phyloP scores from a whole-genome alignment of 2,113 vertebrate genomes.

The Alexandromys fortis region DNA sequence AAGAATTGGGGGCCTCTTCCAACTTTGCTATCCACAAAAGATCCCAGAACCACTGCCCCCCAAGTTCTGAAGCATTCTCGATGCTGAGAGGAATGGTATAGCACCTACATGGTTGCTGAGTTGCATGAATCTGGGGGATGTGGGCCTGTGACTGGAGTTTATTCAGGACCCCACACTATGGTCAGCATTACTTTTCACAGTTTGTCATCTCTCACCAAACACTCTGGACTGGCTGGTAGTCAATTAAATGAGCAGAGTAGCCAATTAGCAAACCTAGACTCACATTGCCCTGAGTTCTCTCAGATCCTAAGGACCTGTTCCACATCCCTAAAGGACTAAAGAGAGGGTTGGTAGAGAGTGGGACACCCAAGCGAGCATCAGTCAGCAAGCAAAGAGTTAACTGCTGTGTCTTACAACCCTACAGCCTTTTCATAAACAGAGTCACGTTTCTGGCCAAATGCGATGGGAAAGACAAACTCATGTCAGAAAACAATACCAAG shows the following conservation, averaged over 20 bases:
- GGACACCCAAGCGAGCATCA: neutral
- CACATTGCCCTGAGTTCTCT: neutral
- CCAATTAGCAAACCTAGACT: neutral
- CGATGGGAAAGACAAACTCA: constrained; percentile 14
- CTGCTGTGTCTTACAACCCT: neutral
- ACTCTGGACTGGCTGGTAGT: neutral
- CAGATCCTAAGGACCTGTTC: rapidly evolving
- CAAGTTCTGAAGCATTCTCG: neutral
- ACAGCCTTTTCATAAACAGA: constrained; percentile 11
- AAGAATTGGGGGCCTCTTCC: neutral
- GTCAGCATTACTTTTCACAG: neutral
- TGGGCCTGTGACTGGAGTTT: neutral
- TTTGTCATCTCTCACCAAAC: neutral
- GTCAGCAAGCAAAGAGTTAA: neutral
- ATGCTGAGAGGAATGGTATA: neutral
- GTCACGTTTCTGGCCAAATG: neutral
- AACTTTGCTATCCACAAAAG: neutral
- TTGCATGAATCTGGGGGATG: neutral
- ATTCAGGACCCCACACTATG: neutral
- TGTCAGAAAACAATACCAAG: constrained; percentile 39
- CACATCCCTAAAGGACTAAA: neutral
- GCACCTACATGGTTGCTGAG: neutral
- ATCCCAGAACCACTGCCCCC: no score
- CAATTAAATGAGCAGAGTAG: neutral
- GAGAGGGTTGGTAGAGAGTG: neutral